phyloP scores from a whole-genome alignment of 2,113 vertebrate species.

The Chiloscyllium plagiosum region DNA sequence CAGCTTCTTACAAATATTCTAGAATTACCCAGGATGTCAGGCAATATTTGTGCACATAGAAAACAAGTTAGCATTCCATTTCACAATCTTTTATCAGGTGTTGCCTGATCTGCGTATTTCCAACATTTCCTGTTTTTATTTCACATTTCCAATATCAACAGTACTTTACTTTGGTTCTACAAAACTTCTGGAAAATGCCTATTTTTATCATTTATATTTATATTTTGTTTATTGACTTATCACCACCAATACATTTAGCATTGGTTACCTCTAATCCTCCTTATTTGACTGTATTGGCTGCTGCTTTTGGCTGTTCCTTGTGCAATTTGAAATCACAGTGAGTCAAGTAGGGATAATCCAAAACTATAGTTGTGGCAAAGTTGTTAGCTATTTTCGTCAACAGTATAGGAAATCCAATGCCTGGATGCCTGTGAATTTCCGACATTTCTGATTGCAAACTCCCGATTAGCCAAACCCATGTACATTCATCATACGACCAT shows the following conservation, averaged over 20 bases:
- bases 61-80: background rate
- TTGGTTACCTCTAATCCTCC: background rate
- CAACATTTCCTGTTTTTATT: background rate
- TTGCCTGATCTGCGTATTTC: no score
- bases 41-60: no score
- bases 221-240: background rate
- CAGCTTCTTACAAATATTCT: background rate
- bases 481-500: no score
- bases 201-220: background rate
- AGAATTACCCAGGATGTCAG: background rate
- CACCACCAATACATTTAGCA: background rate
- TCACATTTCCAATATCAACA: background rate
- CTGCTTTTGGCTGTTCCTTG: background rate
- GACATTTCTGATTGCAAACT: no score
- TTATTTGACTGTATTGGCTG: background rate
- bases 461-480: no score
- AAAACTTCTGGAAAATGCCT: background rate
- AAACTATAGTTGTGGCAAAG: no score
- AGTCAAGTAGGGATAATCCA: no score
- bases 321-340: no score
- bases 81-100: background rate
- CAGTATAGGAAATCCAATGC: no score
- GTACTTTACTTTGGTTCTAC: background rate
- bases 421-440: no score
- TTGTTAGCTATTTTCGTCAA: no score